Evolutionary conservation across 2,888 invertebrate genomes (phyloP).

Genomic region (Lasiommata megera): DNA sequence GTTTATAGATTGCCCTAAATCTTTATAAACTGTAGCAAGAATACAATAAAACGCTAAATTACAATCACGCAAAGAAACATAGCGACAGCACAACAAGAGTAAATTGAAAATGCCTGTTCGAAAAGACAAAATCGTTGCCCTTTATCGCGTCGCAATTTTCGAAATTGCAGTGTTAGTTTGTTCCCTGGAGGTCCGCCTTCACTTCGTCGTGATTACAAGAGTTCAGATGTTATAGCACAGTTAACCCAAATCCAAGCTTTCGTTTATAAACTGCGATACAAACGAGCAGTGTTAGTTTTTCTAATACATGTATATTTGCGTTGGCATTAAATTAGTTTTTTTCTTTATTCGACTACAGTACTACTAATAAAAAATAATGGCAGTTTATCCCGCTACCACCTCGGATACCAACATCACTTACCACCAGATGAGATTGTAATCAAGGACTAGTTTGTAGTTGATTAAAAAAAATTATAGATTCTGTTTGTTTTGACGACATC

Average conservation of each 20-base stretch:
- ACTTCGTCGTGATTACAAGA: slow-evolving; percentile 54
- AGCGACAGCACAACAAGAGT: slow-evolving; percentile 1
- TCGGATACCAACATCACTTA: no score
- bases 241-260: slow-evolving; percentile 53
- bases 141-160: slow-evolving; percentile 62
- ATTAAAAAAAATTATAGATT: no score
- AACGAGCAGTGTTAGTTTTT: slow-evolving; percentile 14
- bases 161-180: slow-evolving; percentile 51
- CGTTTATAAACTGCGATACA: slow-evolving; percentile 40
- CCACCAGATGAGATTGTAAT: no score
- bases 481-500: no score
- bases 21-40: not conserved
- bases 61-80: slow-evolving; percentile 8
- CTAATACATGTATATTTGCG: slow-evolving; percentile 12
- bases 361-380: no score
- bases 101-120: slow-evolving; percentile 26
- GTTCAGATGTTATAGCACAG: slow-evolving; percentile 51
- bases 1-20: not conserved
- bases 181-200: slow-evolving; percentile 40
- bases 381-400: no score
- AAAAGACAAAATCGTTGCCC: slow-evolving; percentile 33
- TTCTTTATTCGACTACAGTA: no score
- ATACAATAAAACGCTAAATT: slow-evolving; percentile 3
- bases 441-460: no score
- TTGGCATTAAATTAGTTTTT: no score